Base-by-base conservation (phyloP, 2,797 vertebrate species). In the Astyanax mexicanus region DNA sequence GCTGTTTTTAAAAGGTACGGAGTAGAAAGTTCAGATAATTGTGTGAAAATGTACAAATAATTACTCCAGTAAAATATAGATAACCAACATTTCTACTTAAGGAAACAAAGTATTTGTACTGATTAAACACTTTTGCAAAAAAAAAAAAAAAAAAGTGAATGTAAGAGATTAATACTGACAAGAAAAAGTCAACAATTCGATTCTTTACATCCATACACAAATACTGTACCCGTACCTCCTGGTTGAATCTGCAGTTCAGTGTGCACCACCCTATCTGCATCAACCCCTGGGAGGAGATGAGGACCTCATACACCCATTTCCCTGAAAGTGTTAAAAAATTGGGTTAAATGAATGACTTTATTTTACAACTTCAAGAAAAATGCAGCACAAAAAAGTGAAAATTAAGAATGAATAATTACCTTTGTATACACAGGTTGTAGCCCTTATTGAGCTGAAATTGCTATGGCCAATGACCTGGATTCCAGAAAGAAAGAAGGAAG, bases 211-310 rank as follows among this genome's bases (percentile, higher is more conserved):
- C 5, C 1, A 42, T n/a, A 65, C 51, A 10, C 62, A 32, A 3
- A 12, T 17, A 66, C 69, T n/a, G n/a, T n/a, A n/a, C n/a, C n/a
- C n/a, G 0, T 83, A 99, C 98, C 97, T 99, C 97, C 87, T 99
- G 98, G 88, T 99, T 99, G 86, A 99, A 99, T 80, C 96, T 95
- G 88, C 98, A 99, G 91, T 90, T 96, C 5, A 99, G 90, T 1
- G 98, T 99, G 80, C 98, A 99, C 97, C 97, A 99, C 29, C 98
- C 98, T 0, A 99, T 98, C 91, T 99, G 98, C 98, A 99, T 99
- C 81, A 99, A 94, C 2, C 98, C 98, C 90, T 99, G 97, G 29
- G 98, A 99, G 75, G 97, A 99, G 88, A 99, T 98, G 84, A 99
- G 93, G 64, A 99, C 98, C 89, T 99, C 98, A 0, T 98, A 99